Evolutionary conservation across 2,113 vertebrate genomes (phyloP), one percentile per base, ranked within the genome.

Genomic region (Brevimyrus niger): DNA sequence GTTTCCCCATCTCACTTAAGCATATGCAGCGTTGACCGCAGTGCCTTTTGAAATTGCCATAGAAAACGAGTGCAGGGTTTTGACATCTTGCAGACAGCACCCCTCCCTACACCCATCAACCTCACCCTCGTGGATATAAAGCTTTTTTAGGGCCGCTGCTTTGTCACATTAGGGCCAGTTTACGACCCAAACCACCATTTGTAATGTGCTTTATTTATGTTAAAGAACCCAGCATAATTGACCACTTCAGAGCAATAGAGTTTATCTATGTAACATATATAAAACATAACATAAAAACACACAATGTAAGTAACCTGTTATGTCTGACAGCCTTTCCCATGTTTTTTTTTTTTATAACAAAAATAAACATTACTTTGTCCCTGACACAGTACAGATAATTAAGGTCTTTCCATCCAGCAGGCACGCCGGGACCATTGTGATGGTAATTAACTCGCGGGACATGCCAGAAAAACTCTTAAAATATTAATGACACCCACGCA

Each of bases 381-480:
- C 47, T 17, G 23, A 83, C 85, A 55, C 7, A 87, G 6, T 17
- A 21, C 48, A 35, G 50, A 35, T 50, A 86, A 69, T 69, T 51
- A 23, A 89, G 82, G 35, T n/a, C 9, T 84, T 83, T 55, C 48
- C 51, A 61, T 44, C 50, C 48, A 38, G 50, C 27, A 55, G 17
- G 31, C 44, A 23, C 51, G 10, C 0, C 38, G 47, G 86, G n/a
- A 35, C 35, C 15, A 42, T 76, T 35, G 65, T 55, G 73, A 48
- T 80, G 50, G 27, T 83, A 90, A 90, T 90, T 82, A 88, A 61
- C 86, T 82, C 86, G 31, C 8, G 17, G 61, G 38, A 76, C 73
- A 58, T 88, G 89, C 48, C 61, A 50, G n/a, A 15, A 11, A 38
- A 46, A 82, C 23, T 10, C 65, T 84, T 91, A 88, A 91, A 90